Evolutionary conservation across 2,113 vertebrate species (phyloP).

Genomic region (Chitala chitala): DNA sequence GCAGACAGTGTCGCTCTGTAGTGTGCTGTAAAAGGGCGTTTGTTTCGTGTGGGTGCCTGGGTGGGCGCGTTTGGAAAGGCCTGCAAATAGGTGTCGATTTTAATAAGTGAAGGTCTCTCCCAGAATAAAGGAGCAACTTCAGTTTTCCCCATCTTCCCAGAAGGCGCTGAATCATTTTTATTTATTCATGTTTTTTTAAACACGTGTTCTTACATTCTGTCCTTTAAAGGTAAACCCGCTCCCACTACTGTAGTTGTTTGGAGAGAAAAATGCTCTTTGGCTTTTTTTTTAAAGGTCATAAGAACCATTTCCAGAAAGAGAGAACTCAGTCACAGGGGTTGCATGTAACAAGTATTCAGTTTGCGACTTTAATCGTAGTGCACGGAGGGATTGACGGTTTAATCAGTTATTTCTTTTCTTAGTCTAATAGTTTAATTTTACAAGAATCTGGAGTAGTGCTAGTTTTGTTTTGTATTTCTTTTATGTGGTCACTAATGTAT

Average conservation of each 20-base stretch:
- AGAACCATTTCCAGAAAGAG: background rate
- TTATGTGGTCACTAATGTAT: background rate
- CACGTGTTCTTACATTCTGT: slow-evolving; percentile 11
- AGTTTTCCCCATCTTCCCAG: slow-evolving; percentile 37
- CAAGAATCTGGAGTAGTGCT: background rate
- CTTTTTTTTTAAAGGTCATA: background rate
- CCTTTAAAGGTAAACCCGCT: slow-evolving; percentile 3
- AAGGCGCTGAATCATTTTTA: slow-evolving; percentile 34
- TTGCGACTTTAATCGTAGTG: background rate
- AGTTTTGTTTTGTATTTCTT: background rate
- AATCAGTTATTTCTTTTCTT: background rate
- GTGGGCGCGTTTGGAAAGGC: slow-evolving; percentile 68
- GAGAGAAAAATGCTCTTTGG: background rate
- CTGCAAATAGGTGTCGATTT: slow-evolving; percentile 71
- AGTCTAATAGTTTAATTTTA: slow-evolving; percentile 7
- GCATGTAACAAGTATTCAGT: background rate
- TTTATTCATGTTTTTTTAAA: slow-evolving; percentile 29
- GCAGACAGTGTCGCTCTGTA: slow-evolving; percentile 77
- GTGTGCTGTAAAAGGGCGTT: slow-evolving; percentile 68
- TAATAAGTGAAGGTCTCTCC: slow-evolving; percentile 66
- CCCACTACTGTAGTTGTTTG: background rate
- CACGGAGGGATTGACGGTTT: background rate
- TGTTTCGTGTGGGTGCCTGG: slow-evolving; percentile 59
- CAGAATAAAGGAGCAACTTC: slow-evolving; percentile 69
- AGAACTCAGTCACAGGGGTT: background rate